Evolutionary conservation across 2,113 vertebrate genomes (phyloP).

Genomic region (Ctenomys sociabilis): DNA sequence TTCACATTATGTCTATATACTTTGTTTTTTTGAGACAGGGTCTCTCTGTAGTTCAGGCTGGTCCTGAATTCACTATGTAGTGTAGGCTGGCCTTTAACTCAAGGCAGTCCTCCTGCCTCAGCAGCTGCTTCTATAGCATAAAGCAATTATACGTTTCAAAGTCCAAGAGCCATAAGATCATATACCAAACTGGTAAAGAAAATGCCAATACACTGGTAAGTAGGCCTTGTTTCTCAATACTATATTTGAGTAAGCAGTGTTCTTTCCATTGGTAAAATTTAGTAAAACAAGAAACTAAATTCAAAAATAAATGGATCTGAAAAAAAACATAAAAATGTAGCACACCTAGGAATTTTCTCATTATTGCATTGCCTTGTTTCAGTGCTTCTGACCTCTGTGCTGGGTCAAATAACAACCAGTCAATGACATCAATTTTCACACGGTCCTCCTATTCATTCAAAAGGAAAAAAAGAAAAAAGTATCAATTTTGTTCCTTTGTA

Average conservation of each 20-base stretch:
- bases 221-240: slow-evolving; percentile 33
- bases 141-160: slow-evolving; percentile 39
- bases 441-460: slow-evolving; percentile 90
- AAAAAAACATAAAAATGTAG: slow-evolving; percentile 53
- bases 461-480: background rate
- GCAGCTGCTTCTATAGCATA: background rate
- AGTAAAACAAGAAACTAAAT: background rate
- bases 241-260: background rate
- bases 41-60: background rate
- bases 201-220: slow-evolving; percentile 14
- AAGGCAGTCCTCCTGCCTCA: background rate
- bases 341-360: slow-evolving; percentile 97
- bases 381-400: slow-evolving; percentile 95
- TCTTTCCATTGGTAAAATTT: background rate
- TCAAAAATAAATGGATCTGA: background rate
- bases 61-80: background rate
- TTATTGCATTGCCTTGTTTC: slow-evolving; percentile 98
- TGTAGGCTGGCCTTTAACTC: background rate
- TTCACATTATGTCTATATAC: background rate
- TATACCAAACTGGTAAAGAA: slow-evolving; percentile 21
- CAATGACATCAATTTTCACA: slow-evolving; percentile 96
- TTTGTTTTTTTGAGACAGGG: background rate
- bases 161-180: background rate
- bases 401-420: slow-evolving; percentile 97
- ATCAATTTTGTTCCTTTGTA: background rate